Conservation (phyloP, 35 echinoderm and acorn worm genomes). For the Anneissia japonica region DNA sequence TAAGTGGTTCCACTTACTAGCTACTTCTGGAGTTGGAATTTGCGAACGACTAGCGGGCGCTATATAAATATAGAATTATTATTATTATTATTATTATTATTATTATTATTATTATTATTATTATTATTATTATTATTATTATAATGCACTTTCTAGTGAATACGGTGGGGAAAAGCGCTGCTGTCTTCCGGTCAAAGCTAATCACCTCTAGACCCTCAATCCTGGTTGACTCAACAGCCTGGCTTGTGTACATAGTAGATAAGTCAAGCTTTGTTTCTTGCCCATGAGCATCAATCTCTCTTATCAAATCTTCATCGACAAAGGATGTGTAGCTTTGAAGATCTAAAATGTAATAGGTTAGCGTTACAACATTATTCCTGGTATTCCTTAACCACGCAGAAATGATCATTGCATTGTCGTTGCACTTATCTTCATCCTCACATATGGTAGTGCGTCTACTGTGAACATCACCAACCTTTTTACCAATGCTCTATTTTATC, state of each 20-base stretch:
- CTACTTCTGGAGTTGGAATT: constrained; percentile 27
- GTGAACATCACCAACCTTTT: not conserved
- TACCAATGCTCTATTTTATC: too few species aligned
- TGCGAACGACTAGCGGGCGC: constrained; percentile 16
- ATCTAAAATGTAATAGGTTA: not conserved
- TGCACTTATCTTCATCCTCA: not conserved
- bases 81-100: too few species aligned
- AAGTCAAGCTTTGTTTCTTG: not conserved
- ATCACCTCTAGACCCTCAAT: constrained; percentile 12
- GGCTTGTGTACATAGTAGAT: not conserved
- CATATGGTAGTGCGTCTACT: not conserved
- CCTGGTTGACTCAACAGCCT: not conserved
- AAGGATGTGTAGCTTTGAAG: not conserved
- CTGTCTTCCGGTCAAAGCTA: not conserved
- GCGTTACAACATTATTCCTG: not conserved
- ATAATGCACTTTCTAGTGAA: constrained; percentile 3
- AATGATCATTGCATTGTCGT: not conserved
- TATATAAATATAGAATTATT: too few species aligned
- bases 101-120: too few species aligned
- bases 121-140: too few species aligned
- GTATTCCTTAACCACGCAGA: not conserved
- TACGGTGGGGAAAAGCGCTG: not conserved
- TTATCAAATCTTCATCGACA: not conserved
- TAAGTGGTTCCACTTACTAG: not conserved
- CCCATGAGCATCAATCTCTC: not conserved